Evolutionary conservation across 2,797 vertebrate genomes (phyloP).

Genomic region (Sebastes variabilis): DNA sequence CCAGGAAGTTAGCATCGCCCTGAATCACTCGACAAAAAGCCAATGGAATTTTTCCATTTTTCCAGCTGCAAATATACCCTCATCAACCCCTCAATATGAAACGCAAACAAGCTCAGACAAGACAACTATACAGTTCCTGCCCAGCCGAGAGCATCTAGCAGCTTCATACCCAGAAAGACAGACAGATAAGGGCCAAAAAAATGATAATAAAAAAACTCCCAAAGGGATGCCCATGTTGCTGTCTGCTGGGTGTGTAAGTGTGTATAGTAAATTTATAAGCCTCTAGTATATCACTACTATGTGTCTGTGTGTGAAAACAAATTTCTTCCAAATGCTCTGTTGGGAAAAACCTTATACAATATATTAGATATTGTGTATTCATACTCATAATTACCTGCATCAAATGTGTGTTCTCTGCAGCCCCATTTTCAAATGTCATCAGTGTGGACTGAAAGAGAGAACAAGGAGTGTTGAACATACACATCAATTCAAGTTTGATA

Average conservation of each 20-base stretch:
- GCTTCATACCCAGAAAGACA: background rate
- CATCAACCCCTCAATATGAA: background rate
- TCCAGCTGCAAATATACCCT: background rate
- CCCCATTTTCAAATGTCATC: fast-evolving
- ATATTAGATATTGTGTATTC: background rate
- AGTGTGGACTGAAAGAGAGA: background rate
- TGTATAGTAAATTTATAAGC: background rate
- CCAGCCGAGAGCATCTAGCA: background rate
- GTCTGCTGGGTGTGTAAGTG: background rate
- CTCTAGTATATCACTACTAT: background rate
- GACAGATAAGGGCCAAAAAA: background rate
- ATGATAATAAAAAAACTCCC: background rate
- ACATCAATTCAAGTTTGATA: background rate
- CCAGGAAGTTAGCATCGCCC: too few species aligned
- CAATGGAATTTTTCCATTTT: background rate
- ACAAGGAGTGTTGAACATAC: background rate
- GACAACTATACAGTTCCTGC: background rate
- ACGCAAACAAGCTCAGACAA: background rate
- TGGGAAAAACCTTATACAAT: background rate
- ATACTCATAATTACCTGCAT: background rate
- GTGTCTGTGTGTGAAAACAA: background rate
- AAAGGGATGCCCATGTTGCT: background rate
- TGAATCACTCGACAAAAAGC: too few species aligned
- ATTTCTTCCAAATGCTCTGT: background rate
- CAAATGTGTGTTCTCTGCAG: fast-evolving